phyloP scores from a whole-genome alignment of 2,113 vertebrate genomes.

The Paramisgurnus dabryanus region DNA sequence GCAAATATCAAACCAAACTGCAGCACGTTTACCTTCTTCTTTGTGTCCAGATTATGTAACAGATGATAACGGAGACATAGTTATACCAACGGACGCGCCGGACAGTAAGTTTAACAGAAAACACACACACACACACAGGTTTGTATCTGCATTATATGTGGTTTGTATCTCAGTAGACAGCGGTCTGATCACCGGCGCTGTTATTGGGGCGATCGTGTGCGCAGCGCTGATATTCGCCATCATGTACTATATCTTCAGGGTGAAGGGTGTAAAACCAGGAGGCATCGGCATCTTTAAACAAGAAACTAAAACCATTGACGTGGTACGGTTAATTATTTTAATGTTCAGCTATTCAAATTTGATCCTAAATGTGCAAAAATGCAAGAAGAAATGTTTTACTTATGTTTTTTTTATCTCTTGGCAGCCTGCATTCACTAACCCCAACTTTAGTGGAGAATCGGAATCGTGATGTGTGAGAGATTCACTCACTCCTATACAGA shows the following conservation, averaged over 20 bases:
- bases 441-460: slow-evolving; percentile 69
- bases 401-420: slow-evolving; percentile 35
- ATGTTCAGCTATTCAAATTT: no score
- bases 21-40: background rate
- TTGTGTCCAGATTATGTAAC: slow-evolving; percentile 64
- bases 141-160: background rate
- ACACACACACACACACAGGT: background rate
- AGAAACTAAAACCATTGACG: slow-evolving; percentile 42
- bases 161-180: slow-evolving; percentile 29
- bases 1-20: no score
- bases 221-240: slow-evolving; percentile 54
- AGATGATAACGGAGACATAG: slow-evolving; percentile 53
- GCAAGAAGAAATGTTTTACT: no score
- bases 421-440: slow-evolving; percentile 73
- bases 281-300: slow-evolving; percentile 54
- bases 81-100: slow-evolving; percentile 63
- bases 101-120: slow-evolving; percentile 57
- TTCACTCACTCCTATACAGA: slow-evolving; percentile 24
- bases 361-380: no score
- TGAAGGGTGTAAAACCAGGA: slow-evolving; percentile 64
- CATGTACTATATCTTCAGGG: slow-evolving; percentile 64
- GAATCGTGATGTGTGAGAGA: slow-evolving; percentile 50
- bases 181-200: slow-evolving; percentile 54
- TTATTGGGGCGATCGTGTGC: slow-evolving; percentile 60
- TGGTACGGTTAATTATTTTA: slow-evolving; percentile 61